phyloP scores from a whole-genome alignment of 1,140 invertebrate genomes.

The Brachionus koreanus region DNA sequence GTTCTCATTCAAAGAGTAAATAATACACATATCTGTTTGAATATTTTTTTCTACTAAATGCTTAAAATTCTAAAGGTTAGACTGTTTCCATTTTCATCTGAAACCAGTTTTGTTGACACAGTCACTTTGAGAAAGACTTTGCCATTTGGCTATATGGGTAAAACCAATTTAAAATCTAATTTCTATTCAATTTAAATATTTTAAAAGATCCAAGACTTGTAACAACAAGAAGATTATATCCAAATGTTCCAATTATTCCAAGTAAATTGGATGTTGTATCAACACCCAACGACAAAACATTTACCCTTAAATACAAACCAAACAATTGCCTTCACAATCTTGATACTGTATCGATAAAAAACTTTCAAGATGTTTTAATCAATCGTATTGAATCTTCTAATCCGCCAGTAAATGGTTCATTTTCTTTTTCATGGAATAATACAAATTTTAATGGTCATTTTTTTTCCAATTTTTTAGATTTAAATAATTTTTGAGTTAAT shows the following conservation, averaged over 20 bases:
- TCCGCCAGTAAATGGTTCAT: background rate
- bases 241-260: background rate
- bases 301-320: constrained; percentile 6
- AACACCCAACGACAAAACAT: background rate
- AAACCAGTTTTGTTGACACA: background rate
- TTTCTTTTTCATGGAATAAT: background rate
- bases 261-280: background rate
- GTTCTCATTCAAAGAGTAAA: background rate
- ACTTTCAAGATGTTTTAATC: background rate
- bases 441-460: background rate
- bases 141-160: constrained; percentile 19
- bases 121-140: background rate
- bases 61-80: background rate
- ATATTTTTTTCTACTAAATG: background rate
- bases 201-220: background rate
- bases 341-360: background rate
- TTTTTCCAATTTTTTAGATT: background rate
- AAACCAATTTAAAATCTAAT: background rate
- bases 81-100: background rate
- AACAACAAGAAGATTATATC: constrained; percentile 25
- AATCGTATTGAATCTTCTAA: background rate
- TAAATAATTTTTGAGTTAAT: constrained; percentile 41
- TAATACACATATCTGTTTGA: background rate
- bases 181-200: background rate
- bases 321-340: constrained; percentile 12